Evolutionary conservation across 2,888 invertebrate genomes (phyloP), one percentile per base, ranked within the genome.

Genomic region (Neelides folsomi): DNA sequence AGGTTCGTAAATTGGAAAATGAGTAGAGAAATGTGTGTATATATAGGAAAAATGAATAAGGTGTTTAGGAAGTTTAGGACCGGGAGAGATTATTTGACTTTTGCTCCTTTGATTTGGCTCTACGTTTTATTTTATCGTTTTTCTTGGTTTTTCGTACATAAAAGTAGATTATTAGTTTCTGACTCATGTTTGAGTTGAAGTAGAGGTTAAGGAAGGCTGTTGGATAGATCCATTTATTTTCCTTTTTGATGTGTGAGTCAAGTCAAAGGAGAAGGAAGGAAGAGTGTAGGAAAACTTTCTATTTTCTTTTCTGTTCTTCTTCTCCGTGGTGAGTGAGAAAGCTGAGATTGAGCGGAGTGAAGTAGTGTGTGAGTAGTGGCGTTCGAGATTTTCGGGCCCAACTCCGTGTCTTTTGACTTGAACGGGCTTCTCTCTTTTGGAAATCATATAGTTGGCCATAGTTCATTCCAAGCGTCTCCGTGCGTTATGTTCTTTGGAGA

Each of bases 191-290:
- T 45, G 51, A 45, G 51, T 27, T 8, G 27, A 12, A 44, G 27
- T 12, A 44, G 27, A 18, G 18, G 42, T 13, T 8, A 38, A 53
- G 41, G 41, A 39, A 47, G 39, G 47, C 39, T 54, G 51, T 51
- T 51, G 47, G 54, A 50, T 47, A 47, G 54, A 51, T 51, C 54
- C 54, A 54, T 54, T 54, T 54, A 54, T 54, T 54, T 54, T 51
- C 40, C 51, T 54, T 51, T 54, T 54, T 53, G 51, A 54, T 54
- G 54, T 54, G 54, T 54, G 51, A 54, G 47, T 54, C 51, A 51
- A 41, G 47, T 54, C 51, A 47, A 50, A 38, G 47, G 37, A 27
- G 46, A 47, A 27, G 27, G 27, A 27, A 27, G 27, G 7, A 7
- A 27, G 27, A 5, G 7, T 27, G 27, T 27, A 27, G 27, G 49